Base-by-base conservation (phyloP, 2,113 vertebrate genomes). In the Colinus virginianus region DNA sequence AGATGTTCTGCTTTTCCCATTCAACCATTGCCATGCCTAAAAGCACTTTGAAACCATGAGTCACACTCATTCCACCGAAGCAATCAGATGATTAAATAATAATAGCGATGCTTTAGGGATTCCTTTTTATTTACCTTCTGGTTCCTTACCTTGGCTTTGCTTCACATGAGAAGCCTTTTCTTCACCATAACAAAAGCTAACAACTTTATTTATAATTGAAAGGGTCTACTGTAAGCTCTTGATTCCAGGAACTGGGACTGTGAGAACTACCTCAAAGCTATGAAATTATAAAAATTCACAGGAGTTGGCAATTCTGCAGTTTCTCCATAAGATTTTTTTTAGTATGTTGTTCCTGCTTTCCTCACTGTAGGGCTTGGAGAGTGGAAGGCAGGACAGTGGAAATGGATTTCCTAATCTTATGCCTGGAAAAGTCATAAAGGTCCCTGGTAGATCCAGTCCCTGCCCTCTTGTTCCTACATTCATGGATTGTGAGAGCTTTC, bases 51-150 rank as follows among this genome's bases (percentile, higher is more conserved):
- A 80, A 76, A 8, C 1, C 3, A 5, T 14, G 26, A 94, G 36
- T 66, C 38, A 68, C 0, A 2, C 4, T 38, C 28, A 42, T 89
- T 70, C 63, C 19, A 13, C 16, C 3, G 30, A 14, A 64, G 53
- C 12, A 77, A 64, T 77, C 19, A 25, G 18, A n/a, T 48, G 22
- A 75, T 90, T 84, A 75, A 68, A 88, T 71, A 91, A 79, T 63
- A 82, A 67, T 64, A 83, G 19, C 49, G 5, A 40, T 38, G 7
- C 3, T 55, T 75, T 86, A 78, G 16, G 16, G 8, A 68, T 74
- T 90, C 88, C 7, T 84, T 90, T 78, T 88, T 74, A 78, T 90
- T 88, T 86, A 21, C 11, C 18, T 95, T 82, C 55, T 93, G 36
- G 7, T 42, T 94, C n/a, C 68, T 70, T 77, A 80, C 26, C 13